phyloP scores from a whole-genome alignment of 2,888 invertebrate genomes.

The Drosophila merina region DNA sequence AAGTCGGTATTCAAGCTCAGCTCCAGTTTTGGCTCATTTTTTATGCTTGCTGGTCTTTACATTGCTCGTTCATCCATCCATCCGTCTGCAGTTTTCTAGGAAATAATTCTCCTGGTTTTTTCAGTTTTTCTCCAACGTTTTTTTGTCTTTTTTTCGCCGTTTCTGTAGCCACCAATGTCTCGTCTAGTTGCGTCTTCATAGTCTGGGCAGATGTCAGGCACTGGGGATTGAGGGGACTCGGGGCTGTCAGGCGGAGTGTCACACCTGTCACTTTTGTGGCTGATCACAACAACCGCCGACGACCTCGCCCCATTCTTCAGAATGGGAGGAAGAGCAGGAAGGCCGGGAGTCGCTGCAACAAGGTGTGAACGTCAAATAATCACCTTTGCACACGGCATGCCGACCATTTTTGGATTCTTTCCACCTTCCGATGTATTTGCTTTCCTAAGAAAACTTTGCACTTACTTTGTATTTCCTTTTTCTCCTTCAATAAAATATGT shows the following conservation, averaged over 20 bases:
- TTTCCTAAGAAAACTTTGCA: constrained; percentile 67
- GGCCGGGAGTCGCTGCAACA: constrained; percentile 50
- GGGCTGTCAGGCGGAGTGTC: constrained; percentile 66
- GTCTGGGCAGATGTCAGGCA: constrained; percentile 20
- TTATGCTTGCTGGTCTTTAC: constrained; percentile 30
- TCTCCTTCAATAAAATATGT: constrained; percentile 56
- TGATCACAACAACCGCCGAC: constrained; percentile 74
- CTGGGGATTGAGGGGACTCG: constrained; percentile 12
- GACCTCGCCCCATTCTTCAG: constrained; percentile 54
- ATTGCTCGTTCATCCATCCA: constrained; percentile 42
- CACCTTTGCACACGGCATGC: constrained; percentile 69
- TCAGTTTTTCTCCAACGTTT: constrained; percentile 31
- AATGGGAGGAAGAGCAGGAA: neutral
- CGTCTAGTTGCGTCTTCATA: constrained; percentile 73
- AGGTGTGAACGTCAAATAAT: constrained; percentile 79
- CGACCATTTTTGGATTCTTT: constrained; percentile 28
- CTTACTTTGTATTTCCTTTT: constrained; percentile 26
- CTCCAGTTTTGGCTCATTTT: constrained; percentile 32
- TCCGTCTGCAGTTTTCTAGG: constrained; percentile 60
- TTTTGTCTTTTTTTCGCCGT: constrained; percentile 34
- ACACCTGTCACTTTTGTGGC: constrained; percentile 78
- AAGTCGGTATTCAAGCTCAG: neutral
- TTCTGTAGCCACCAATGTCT: constrained; percentile 50
- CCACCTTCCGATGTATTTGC: constrained; percentile 55
- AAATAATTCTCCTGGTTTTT: constrained; percentile 65